Base-by-base conservation (phyloP, 2,113 vertebrate genomes). In the Corythoichthys intestinalis region DNA sequence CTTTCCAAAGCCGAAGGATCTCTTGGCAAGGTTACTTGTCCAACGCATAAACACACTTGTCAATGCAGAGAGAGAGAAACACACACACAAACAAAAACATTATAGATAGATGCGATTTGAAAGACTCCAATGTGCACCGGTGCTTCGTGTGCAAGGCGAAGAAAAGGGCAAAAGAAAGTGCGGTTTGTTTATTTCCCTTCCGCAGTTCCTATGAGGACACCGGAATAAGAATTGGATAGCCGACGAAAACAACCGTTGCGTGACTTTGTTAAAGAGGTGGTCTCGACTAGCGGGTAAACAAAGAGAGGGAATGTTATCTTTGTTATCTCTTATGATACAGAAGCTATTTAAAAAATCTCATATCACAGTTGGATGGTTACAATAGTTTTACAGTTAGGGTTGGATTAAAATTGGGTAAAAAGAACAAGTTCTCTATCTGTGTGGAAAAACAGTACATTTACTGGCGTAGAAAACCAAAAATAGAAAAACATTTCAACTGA, bases 21-120 rank as follows among this genome's bases (percentile, higher is more conserved):
- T 78, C 62, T 53, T 48, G 70, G 69, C 81, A 76, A 83, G 85
- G 81, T 84, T 71, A 83, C 66, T 52, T 72, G 60, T 70, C 56
- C 65, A 39, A 69, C 48, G 77, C 69, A 64, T 67, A 69, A 49
- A 52, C 52, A 41, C 37, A 39, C n/a, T 48, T 17, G 49, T 50
- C 49, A 17, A 17, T 17, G 17, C 12, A 12, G 57, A 61, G 17
- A 56, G 2, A 57, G 20, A 20, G 15, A 9, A 17, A 37, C 57
- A 66, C 58, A 56, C 66, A 49, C 46, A 63, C 67, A 39, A 15
- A 50, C 50, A 15, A 63, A 70, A 58, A 57, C 34, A 75, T 34
- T 48, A 4, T 2, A 39, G 59, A 41, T 39, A 67, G 59, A 77
- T 65, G 65, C 56, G 46, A 54, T 71, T 50, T 69, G 38, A 67